Evolutionary conservation across 2,797 vertebrate species (phyloP), one percentile per base, ranked within the genome.

Genomic region (Uromys caudimaculatus): DNA sequence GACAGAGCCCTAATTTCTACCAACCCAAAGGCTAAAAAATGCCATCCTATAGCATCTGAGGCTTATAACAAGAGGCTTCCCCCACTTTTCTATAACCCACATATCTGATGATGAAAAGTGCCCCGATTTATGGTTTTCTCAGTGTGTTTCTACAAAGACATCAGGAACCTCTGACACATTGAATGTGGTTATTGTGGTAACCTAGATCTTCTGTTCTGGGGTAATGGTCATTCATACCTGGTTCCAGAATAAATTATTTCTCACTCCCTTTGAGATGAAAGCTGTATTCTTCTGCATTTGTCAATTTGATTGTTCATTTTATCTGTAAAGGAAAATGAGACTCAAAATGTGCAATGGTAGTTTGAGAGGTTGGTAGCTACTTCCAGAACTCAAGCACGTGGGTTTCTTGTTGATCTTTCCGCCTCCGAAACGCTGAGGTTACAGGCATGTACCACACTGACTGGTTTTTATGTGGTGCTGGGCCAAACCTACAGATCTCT

Each of bases 311-410:
- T 4, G 8, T 93, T 95, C 16, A 69, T 94, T 95, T 95, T 88
- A 93, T 19, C n/a, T 17, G n/a, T 76, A 50, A 77, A 81, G 35
- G 73, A 89, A 96, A 97, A 90, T 19, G 73, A 86, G 17, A 17
- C 21, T 52, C 67, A 41, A 75, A 78, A 78, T 16, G 19, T 90
- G 44, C 89, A 77, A 14, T 29, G 50, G 35, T 78, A 54, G 71
- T n/a, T 95, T n/a, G 35, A 64, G 86, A 91, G 81, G 54, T 83
- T 76, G 82, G 35, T 16, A 14, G 5, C 56, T 83, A 58, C 47
- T 60, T 79, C 62, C 44, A 81, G 64, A 91, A 90, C 76, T 41
- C 52, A 95, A 79, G 32, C 50, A 44, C 88, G 52, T 73, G 52
- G 27, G 41, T 64, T 23, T 77, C 16, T 54, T 9, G 24, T 56